Base-by-base conservation (phyloP, 2,888 invertebrate genomes). In the Hemicrepidius hirtus region DNA sequence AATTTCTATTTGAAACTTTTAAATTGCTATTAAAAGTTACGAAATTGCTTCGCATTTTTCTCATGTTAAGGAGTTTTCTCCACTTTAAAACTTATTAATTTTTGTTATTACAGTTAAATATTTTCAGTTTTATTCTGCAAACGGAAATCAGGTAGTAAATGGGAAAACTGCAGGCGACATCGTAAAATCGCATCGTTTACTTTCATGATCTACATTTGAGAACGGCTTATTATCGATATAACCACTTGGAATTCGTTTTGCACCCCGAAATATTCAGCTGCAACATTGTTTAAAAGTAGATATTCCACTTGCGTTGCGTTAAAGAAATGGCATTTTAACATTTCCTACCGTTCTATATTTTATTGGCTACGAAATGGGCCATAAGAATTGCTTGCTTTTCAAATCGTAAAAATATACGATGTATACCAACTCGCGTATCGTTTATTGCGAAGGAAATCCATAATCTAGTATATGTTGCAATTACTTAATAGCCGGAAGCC, bases 361-460 rank as follows among this genome's bases (percentile, higher is more conserved):
- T 55, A 55, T 55, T 55, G 24, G 35, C 35, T 9, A 24, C 35
- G 55, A 32, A 55, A 55, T 55, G 55, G 55, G 55, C 55, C 10
- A 55, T 55, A 55, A 55, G 55, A 55, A 35, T 55, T 37, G 55
- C 55, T 55, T 55, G 55, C 35, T 53, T 37, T 55, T 55, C 35
- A 18, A 35, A 16, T n/a, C 55, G 18, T 55, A 55, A 55, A 55
- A 55, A 55, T 55, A 55, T 55, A 55, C 55, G 55, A 32, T 55
- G 55, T 18, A 55, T 37, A n/a, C 55, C 10, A n/a, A n/a, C n/a
- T n/a, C 5, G 24, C 16, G 55, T 10, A 12, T 32, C 35, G 55
- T 24, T 55, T 55, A 32, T 13, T 18, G 18, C 13, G 16, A 24
- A 32, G 3, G 35, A 55, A 55, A 35, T 35, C 55, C 10, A 16